Evolutionary conservation across 2,888 invertebrate species (phyloP), one percentile per base, ranked within the genome.

Genomic region (Blastobasis adustella): DNA sequence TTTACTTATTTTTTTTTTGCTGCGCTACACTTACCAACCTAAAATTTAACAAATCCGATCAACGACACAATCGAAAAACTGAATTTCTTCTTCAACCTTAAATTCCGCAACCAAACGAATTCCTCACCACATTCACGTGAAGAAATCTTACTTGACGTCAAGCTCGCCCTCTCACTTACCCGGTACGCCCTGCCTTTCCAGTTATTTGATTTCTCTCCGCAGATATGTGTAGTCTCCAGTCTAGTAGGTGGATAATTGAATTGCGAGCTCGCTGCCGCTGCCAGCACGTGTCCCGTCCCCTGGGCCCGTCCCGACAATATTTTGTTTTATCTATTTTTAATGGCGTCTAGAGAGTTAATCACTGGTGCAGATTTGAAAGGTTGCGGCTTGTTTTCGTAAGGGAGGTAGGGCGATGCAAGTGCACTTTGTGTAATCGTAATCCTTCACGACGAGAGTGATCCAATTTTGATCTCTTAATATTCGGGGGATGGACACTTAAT

Each of bases 271-370:
- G 71, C 69, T 53, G 61, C 66, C 66, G 68, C 60, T 59, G 69
- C 68, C 69, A 65, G 71, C 78, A 76, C 79, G 79, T 76, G 74
- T 70, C 52, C 52, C 58, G 58, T 62, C 79, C 74, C 70, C 51
- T 55, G 79, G 70, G 78, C 78, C 69, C 69, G 60, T 63, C 66
- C 77, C 69, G 65, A 65, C 77, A 75, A 70, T 81, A 82, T 85
- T 81, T 82, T 79, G 76, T 80, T 76, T 74, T 79, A 85, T 86
- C 80, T 83, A 83, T 86, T 86, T 84, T 83, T 85, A 84, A 86
- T 81, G 71, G 73, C 68, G 55, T 65, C 71, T 79, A 70, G 68
- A 73, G 78, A 77, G 82, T 79, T 80, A 80, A 82, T 84, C 75
- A 75, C 75, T 69, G 59, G 71, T 71, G 67, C 65, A 62, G 75